Evolutionary conservation across 2,113 vertebrate species (phyloP).

Genomic region (rat (Rattus norvegicus)): DNA sequence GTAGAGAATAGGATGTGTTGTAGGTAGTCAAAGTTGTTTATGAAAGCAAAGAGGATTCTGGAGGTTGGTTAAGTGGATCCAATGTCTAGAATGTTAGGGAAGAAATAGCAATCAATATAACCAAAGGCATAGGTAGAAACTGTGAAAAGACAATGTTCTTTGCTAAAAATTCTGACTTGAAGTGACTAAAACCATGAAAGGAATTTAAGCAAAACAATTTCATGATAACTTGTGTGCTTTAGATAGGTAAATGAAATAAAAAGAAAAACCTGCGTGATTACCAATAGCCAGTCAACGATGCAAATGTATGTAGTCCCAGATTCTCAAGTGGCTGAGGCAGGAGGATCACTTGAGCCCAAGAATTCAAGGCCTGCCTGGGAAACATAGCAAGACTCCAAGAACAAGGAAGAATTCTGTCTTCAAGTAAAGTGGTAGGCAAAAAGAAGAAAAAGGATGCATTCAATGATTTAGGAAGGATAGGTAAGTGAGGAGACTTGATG

Average conservation of each 20-base stretch:
- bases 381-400: background rate
- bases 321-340: background rate
- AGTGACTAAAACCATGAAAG: background rate
- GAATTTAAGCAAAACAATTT: background rate
- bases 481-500: background rate
- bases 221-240: background rate
- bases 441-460: background rate
- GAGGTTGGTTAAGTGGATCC: background rate
- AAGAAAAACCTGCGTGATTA: background rate
- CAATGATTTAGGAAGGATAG: background rate
- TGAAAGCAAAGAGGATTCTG: background rate
- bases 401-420: background rate
- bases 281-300: background rate
- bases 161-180: constrained; percentile 5
- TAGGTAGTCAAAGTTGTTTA: background rate
- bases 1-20: background rate
- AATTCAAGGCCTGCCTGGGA: background rate
- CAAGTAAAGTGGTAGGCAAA: background rate
- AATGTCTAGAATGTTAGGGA: background rate
- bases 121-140: background rate
- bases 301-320: background rate
- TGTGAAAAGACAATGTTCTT: background rate
- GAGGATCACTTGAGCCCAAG: background rate
- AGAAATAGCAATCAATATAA: background rate
- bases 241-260: constrained; percentile 10